Base-by-base conservation (phyloP, 2,113 vertebrate genomes). In the Catagonus wagneri region DNA sequence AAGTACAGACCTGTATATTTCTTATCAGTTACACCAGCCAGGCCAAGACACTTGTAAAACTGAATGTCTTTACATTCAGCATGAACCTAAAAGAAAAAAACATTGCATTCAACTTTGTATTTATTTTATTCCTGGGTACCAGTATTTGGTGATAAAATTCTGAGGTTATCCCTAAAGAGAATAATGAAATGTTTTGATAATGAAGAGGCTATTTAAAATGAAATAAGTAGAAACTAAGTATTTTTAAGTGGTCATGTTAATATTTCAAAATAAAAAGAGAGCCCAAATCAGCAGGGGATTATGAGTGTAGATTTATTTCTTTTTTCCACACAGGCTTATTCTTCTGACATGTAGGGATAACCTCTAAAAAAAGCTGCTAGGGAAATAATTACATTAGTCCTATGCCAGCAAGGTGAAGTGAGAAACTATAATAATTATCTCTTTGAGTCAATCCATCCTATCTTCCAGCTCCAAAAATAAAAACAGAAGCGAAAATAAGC, bases 401-500 rank as follows among this genome's bases (percentile, higher is more conserved):
- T 27, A 85, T 34, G n/a, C 19, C 63, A 91, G 7, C 20, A 84
- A 75, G 16, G 16, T 89, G 61, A 94, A 89, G 36, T 83, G 25
- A 11, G 85, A 94, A 97, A 74, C 69, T 50, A 68, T 36, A 85
- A 54, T 78, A 68, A 39, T 76, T 93, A 60, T 32, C 71, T 27
- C 23, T 25, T 89, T 89, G 52, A 83, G 44, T 80, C 58, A 81
- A 85, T 1, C 7, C 1, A 50, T 22, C 2, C n/a, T 63, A 34
- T 44, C 20, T 56, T 66, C 25, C 23, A 71, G 7, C 15, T 83
- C 66, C 34, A 86, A 87, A 83, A 94, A 60, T 92, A 78, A 92
- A 96, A 66, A 11, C 20, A 84, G 92, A 87, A 79, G 10, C 29
- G 78, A 85, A 92, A 84, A 88, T n/a, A 95, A 44, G 29, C 14